Conservation (phyloP, 2,888 invertebrate species). For the Noctua janthina region DNA sequence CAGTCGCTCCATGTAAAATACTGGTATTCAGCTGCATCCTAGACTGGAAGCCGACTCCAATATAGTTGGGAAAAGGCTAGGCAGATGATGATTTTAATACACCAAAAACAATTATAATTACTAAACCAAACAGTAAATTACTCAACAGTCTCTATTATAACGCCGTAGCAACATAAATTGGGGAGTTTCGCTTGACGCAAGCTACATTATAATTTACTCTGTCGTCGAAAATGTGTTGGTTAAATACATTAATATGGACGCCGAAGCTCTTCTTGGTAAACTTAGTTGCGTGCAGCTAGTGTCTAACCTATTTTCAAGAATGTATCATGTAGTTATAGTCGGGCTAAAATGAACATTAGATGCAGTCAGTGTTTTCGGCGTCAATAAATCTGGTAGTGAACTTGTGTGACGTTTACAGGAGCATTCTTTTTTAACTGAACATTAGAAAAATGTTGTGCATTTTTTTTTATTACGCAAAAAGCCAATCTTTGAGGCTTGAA, state of each 20-base stretch:
- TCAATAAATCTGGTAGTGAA: neutral
- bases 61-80: no score
- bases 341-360: neutral
- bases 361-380: neutral
- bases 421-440: no score
- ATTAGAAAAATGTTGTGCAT: neutral
- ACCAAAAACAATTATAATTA: slow-evolving; percentile 11
- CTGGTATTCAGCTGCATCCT: no score
- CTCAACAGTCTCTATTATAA: slow-evolving; percentile 5
- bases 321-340: neutral
- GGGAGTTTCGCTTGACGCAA: slow-evolving; percentile 22
- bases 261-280: slow-evolving; percentile 36
- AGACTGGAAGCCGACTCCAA: no score
- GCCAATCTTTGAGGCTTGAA: neutral
- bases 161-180: slow-evolving; percentile 16
- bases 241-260: slow-evolving; percentile 47
- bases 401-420: neutral
- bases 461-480: neutral
- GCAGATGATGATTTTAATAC: neutral
- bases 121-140: slow-evolving; percentile 5
- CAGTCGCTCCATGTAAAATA: no score
- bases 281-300: slow-evolving; percentile 23
- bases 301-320: neutral
- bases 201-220: slow-evolving; percentile 41
- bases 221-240: slow-evolving; percentile 42